A percentile compares a stretch with the other conserved stretches of the same genome.
These are phyloP conservation scores for Nipponacmea schrenckii DNA, from an alignment of 2,888 invertebrate genomes.

Conservation along the genomic window DNA sequence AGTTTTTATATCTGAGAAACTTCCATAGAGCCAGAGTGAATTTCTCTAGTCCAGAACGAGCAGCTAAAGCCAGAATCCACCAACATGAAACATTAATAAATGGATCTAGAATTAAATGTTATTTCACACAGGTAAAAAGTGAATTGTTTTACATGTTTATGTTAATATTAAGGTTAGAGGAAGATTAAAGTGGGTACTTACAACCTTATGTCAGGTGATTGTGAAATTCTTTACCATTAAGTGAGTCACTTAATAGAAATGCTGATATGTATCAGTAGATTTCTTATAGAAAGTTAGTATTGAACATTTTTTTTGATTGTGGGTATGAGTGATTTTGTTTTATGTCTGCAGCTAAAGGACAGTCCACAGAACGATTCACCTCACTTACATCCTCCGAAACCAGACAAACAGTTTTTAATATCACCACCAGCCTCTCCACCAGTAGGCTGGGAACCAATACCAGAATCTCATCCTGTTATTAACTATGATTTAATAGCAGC, in stretches of 20 bases:
- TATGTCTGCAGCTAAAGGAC: constrained; percentile 37
- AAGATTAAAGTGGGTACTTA: too few species aligned
- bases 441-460: constrained; percentile 93
- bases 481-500: constrained; percentile 96
- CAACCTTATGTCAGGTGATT: too few species aligned
- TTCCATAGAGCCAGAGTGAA: constrained; percentile 94
- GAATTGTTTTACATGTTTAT: not conserved
- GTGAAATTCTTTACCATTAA: too few species aligned
- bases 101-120: constrained; percentile 82
- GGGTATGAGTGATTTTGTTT: not conserved
- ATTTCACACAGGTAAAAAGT: constrained; percentile 79
- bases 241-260: too few species aligned
- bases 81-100: constrained; percentile 84
- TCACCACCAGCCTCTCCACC: constrained; percentile 99
- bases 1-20: constrained; percentile 95
- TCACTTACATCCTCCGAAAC: constrained; percentile 86
- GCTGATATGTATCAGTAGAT: too few species aligned
- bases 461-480: constrained; percentile 92
- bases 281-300: too few species aligned
- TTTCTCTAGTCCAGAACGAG: constrained; percentile 84
- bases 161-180: too few species aligned
- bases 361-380: constrained; percentile 34
- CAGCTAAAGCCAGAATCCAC: constrained; percentile 89
- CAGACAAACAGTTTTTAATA: constrained; percentile 96
- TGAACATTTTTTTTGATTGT: too few species aligned